Evolutionary conservation across 2,888 invertebrate genomes (phyloP).

Genomic region (Parnassius orleans): DNA sequence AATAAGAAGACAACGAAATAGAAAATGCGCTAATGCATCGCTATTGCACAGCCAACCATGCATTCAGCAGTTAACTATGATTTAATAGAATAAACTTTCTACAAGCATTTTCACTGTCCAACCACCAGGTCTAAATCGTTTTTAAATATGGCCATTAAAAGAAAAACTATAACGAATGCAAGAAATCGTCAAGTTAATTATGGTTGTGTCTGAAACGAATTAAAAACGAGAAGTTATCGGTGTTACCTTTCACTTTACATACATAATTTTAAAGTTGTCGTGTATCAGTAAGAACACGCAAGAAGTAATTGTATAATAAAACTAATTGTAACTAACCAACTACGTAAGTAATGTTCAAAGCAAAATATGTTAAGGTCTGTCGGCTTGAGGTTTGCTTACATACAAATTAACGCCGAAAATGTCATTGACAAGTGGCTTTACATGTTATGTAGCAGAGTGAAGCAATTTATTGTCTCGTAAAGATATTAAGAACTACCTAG

Average conservation of each 20-base stretch:
- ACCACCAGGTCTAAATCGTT: constrained; percentile 16
- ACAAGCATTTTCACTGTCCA: constrained; percentile 13
- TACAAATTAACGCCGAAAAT: constrained; percentile 9
- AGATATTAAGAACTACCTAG: too few species aligned
- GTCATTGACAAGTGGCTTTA: constrained; percentile 14
- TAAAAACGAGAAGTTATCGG: constrained; percentile 30
- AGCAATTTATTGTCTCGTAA: too few species aligned
- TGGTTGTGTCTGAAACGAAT: constrained; percentile 30
- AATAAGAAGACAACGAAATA: too few species aligned
- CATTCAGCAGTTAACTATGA: constrained; percentile 16
- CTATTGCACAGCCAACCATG: constrained; percentile 6
- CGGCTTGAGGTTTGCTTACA: constrained; percentile 9
- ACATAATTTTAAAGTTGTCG: constrained; percentile 28
- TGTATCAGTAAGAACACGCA: constrained; percentile 45
- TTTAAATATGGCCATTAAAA: constrained; percentile 18
- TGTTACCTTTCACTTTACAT: constrained; percentile 36
- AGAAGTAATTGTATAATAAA: constrained; percentile 47
- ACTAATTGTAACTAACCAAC: constrained; percentile 6
- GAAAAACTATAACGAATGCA: constrained; percentile 16
- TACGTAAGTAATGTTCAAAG: constrained; percentile 7
- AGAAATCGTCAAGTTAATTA: constrained; percentile 14
- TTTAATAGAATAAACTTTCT: constrained; percentile 22
- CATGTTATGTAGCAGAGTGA: too few species aligned
- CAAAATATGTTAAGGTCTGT: constrained; percentile 24
- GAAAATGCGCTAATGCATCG: constrained; percentile 10